Conservation (phyloP, 2,113 vertebrate genomes). For the Aldabrachelys gigantea region DNA sequence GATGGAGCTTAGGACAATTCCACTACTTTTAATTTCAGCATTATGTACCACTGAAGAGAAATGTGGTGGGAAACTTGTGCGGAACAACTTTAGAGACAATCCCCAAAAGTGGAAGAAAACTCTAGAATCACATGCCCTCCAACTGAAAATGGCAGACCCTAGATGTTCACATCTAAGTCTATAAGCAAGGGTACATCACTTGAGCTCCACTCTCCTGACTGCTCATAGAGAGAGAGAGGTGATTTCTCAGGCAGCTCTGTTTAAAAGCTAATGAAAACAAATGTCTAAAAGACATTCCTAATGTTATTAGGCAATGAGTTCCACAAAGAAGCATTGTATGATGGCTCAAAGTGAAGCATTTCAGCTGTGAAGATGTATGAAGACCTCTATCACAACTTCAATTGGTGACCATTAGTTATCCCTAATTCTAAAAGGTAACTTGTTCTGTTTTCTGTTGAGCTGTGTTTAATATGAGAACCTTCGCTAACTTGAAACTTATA, state of each 20-base stretch:
- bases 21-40: not conserved
- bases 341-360: not conserved
- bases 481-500: not conserved
- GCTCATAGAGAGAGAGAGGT: not conserved
- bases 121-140: not conserved
- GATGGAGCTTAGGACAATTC: not conserved
- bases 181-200: not conserved
- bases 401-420: not conserved
- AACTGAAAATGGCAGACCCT: not conserved
- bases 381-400: not conserved
- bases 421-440: not conserved
- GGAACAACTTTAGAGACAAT: rapidly evolving
- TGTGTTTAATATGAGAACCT: not conserved
- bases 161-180: not conserved
- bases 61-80: not conserved
- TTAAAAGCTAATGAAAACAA: not conserved
- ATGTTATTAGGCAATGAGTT: not conserved
- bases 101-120: not conserved
- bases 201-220: not conserved
- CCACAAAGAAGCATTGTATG: not conserved
- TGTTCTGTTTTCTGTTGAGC: not conserved
- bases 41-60: not conserved
- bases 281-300: constrained; percentile 2
- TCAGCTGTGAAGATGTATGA: not conserved
- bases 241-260: not conserved